Conservation (phyloP, 2,888 invertebrate species). For the Lycophotia porphyrea region DNA sequence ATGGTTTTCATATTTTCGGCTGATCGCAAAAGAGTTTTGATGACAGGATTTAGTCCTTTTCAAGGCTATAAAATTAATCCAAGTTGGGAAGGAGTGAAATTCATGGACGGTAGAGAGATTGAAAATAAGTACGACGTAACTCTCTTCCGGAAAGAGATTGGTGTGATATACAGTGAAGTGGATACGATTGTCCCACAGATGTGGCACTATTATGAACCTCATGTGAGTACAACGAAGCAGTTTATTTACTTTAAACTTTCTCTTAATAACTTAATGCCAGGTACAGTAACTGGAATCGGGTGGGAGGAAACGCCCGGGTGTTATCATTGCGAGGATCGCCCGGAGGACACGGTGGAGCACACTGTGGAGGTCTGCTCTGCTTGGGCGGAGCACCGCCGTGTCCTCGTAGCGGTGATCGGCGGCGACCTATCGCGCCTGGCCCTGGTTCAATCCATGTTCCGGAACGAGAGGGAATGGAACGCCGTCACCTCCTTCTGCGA, state of each 20-base stretch:
- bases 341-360: no score
- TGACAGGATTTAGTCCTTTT: constrained; percentile 96
- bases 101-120: constrained; percentile 79
- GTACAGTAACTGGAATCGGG: no score
- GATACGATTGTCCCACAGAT: not conserved
- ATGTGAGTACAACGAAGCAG: constrained; percentile 36
- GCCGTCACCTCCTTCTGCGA: no score
- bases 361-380: no score
- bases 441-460: no score
- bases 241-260: not conserved
- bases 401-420: no score
- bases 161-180: not conserved
- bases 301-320: no score
- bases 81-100: constrained; percentile 95
- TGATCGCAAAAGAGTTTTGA: constrained; percentile 80
- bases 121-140: not conserved
- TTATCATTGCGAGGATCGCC: no score
- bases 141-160: constrained; percentile 75
- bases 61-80: constrained; percentile 92
- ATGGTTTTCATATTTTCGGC: not conserved
- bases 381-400: no score
- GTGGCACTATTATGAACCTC: constrained; percentile 20
- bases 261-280: not conserved
- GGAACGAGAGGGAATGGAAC: no score
- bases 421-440: no score